These are phyloP conservation scores for Erebia epiphron DNA, from an alignment of 2,888 invertebrate species.

Conservation along the genomic window DNA sequence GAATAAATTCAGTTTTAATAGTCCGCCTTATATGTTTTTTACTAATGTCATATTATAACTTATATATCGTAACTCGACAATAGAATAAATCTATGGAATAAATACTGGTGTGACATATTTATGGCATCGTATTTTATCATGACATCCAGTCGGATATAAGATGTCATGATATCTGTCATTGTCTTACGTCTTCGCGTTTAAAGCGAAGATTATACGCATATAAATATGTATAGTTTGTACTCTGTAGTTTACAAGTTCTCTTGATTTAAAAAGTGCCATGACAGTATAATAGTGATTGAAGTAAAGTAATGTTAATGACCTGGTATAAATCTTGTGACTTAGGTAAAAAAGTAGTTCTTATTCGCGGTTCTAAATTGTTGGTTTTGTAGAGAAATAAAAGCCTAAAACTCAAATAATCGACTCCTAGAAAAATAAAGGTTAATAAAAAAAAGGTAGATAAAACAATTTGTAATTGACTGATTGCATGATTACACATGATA, in stretches of 20 bases:
- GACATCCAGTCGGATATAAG: neutral
- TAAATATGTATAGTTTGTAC: neutral
- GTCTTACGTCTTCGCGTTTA: neutral
- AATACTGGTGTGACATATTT: neutral
- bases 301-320: neutral
- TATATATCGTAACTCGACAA: too few species aligned
- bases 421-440: neutral
- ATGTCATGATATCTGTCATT: neutral
- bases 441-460: neutral
- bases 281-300: neutral
- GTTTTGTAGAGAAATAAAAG: neutral
- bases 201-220: neutral
- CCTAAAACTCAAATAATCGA: neutral
- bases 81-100: too few species aligned
- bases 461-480: neutral
- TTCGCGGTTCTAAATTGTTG: neutral
- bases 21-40: neutral
- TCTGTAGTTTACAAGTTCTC: neutral
- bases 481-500: neutral
- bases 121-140: neutral
- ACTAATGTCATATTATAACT: neutral
- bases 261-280: slow-evolving; percentile 8
- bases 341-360: neutral
- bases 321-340: neutral
- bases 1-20: neutral